phyloP scores from a whole-genome alignment of 2,113 vertebrate genomes.

The Varanus salvator region DNA sequence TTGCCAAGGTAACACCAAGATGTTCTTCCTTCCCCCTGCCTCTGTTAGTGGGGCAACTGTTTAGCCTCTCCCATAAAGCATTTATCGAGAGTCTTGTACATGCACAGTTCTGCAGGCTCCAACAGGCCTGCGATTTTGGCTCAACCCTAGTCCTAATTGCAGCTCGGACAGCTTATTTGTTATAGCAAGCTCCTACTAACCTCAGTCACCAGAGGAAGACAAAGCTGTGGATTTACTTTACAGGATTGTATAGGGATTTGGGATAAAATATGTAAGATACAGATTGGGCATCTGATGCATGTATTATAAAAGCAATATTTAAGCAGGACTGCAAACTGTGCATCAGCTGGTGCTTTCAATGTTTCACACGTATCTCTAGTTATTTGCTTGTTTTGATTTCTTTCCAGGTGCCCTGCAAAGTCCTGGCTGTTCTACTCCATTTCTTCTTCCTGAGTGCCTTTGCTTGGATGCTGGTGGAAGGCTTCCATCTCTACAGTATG shows the following conservation, averaged over 20 bases:
- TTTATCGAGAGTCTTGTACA: not conserved
- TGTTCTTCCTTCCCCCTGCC: not conserved
- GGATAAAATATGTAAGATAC: not conserved
- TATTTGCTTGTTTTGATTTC: not conserved
- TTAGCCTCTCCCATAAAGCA: not conserved
- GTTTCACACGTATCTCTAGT: not conserved
- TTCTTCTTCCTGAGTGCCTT: conserved; percentile 96
- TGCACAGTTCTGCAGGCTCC: not conserved
- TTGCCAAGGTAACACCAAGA: not conserved
- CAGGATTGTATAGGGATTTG: not conserved
- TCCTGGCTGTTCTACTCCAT: conserved; percentile 91
- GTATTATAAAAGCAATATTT: not conserved
- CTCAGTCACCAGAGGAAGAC: not conserved
- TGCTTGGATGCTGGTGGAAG: conserved; percentile 98
- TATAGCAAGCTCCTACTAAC: not conserved
- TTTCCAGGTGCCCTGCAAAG: conserved; percentile 87
- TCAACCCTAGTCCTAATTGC: not conserved
- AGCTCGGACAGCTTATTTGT: not conserved
- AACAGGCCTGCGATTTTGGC: not conserved
- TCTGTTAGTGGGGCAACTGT: not conserved
- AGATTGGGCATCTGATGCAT: not conserved
- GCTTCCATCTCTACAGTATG: conserved; percentile 96
- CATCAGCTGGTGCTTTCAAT: not conserved
- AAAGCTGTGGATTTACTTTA: not conserved
- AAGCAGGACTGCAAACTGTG: not conserved